Base-by-base conservation (phyloP, 2,797 vertebrate genomes). In the Alca torda region DNA sequence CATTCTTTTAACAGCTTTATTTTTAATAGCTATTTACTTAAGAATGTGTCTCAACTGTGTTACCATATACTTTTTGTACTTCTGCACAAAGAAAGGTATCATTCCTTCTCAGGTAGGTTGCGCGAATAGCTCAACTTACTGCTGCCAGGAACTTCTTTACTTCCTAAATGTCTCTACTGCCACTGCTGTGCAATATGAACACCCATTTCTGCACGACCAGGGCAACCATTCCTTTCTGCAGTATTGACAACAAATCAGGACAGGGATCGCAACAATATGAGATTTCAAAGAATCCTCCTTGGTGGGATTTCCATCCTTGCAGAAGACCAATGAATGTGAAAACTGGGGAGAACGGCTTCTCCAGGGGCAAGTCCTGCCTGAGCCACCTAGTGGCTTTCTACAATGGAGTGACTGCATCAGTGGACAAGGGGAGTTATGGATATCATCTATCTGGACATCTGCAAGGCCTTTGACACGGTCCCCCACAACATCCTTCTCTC, bases 1-100 rank as follows among this genome's bases (percentile, higher is more conserved):
- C 95, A 93, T 95, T 98, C 77, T 93, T 96, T 92, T 93, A 98
- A 97, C 95, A 96, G 93, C 63, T 97, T 95, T 96, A 96, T 97
- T 96, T 95, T 95, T 89, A 98, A 93, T 97, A 69, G 57, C 60
- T 97, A 90, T 98, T 98, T 97, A 94, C 84, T 93, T 97, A 96
- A 95, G 97, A 97, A 92, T 16, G 53, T 63, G 80, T 96, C 93
- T 95, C 88, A 78, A 67, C 93, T 95, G 84, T 93, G 77, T 97
- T 97, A 76, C 97, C 96, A 79, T 96, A 93, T 90, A 81, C 19
- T 45, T 93, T 96, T 97, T 84, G 72, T 96, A 64, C 73, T 90
- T 94, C 57, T 95, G 43, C 60, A 64, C 64, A 94, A 89, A 91
- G 65, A 81, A 84, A 80, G 13, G 35, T 60, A 65, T 82, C 77